A percentile compares a stretch with the other conserved stretches of the same genome.
Evolutionary conservation across 2,888 invertebrate genomes (phyloP).

Genomic region (Panorpa germanica): DNA sequence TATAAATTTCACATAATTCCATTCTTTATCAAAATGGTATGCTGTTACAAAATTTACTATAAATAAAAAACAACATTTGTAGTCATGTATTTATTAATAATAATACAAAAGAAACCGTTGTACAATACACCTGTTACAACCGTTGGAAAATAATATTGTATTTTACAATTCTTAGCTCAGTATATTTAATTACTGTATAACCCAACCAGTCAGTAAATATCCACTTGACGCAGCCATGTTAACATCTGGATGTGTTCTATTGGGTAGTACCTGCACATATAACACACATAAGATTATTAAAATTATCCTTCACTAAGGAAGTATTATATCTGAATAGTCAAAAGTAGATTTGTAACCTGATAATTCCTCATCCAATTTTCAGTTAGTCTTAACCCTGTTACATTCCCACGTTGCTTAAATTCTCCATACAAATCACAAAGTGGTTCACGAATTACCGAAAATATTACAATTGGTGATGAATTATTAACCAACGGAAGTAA

Average conservation of each 20-base stretch:
- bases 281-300: neutral
- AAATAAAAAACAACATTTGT: no score
- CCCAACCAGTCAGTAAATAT: slow-evolving; percentile 61
- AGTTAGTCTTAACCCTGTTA: slow-evolving; percentile 57
- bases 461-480: slow-evolving; percentile 74
- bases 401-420: slow-evolving; percentile 49
- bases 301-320: no score
- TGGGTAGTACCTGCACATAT: slow-evolving; percentile 37
- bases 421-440: slow-evolving; percentile 65
- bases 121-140: no score
- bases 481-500: slow-evolving; percentile 59
- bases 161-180: neutral
- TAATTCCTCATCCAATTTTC: slow-evolving; percentile 80
- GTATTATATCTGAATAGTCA: no score
- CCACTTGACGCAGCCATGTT: slow-evolving; percentile 80
- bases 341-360: no score
- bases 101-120: no score
- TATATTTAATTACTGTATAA: slow-evolving; percentile 23
- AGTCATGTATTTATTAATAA: no score
- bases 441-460: slow-evolving; percentile 62
- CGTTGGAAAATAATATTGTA: neutral
- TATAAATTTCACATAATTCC: no score
- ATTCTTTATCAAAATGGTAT: no score
- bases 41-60: no score
- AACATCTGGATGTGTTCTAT: slow-evolving; percentile 89